Conservation (phyloP, 2,797 vertebrate species). For the Steatocranus sp. region DNA sequence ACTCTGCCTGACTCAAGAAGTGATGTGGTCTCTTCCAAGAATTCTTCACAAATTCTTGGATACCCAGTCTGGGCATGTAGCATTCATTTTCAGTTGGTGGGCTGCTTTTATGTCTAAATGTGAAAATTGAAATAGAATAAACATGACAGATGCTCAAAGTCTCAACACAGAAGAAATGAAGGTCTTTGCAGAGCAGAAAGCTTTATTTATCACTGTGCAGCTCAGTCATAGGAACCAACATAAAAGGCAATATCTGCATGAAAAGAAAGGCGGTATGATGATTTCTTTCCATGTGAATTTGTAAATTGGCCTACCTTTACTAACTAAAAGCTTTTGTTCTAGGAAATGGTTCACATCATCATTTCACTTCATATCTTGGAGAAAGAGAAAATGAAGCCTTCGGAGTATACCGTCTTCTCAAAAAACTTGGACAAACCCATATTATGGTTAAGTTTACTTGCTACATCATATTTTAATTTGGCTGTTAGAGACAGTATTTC, state of each 20-base stretch:
- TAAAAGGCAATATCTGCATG: not conserved
- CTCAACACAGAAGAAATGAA: not conserved
- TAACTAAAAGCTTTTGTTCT: not conserved
- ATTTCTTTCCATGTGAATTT: not conserved
- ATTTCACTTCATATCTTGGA: not conserved
- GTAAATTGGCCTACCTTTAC: not conserved
- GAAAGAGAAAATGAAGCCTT: not conserved
- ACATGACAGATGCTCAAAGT: not conserved
- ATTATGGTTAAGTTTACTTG: not conserved
- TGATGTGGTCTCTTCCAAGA: not conserved
- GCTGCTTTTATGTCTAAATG: constrained; percentile 3
- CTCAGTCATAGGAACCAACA: not conserved
- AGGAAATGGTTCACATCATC: not conserved
- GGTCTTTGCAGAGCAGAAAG: not conserved
- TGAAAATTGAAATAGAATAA: not conserved
- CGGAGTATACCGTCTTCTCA: not conserved
- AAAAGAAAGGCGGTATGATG: not conserved
- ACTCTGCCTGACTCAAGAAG: not conserved
- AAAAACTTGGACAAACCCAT: not conserved
- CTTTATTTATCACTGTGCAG: not conserved
- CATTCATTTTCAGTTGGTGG: not conserved
- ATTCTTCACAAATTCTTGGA: not conserved
- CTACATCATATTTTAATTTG: not conserved
- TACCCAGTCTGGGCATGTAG: not conserved
- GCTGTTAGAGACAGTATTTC: not conserved